Percentiles rank a stretch among this genome's conserved stretches.
Evolutionary conservation across 2,113 vertebrate genomes (phyloP).

Genomic region (Plotosus lineatus): DNA sequence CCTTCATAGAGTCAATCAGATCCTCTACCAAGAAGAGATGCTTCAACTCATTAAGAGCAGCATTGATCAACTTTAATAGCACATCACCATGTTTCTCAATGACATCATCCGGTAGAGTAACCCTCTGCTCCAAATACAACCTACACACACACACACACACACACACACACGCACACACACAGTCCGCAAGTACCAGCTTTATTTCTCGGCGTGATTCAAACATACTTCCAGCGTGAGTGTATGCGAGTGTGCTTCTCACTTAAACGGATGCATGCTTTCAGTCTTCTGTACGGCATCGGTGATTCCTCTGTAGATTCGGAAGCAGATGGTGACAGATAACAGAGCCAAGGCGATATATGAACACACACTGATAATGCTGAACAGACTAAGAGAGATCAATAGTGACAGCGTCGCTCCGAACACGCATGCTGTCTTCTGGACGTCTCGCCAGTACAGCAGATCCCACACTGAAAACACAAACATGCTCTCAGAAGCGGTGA

Average conservation of each 20-base stretch:
- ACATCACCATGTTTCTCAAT: conserved; percentile 84
- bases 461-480: conserved; percentile 72
- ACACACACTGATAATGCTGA: conserved; percentile 84
- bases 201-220: not conserved
- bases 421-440: conserved; percentile 82
- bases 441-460: conserved; percentile 85
- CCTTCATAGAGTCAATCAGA: conserved; percentile 88
- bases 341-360: conserved; percentile 83
- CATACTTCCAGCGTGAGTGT: not conserved
- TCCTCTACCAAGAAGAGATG: conserved; percentile 87
- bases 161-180: not conserved
- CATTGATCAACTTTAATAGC: conserved; percentile 79
- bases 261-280: conserved; percentile 85
- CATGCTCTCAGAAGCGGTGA: not conserved
- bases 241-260: conserved; percentile 71
- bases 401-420: conserved; percentile 82
- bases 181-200: not conserved
- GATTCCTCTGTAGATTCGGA: conserved; percentile 89
- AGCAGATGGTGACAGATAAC: conserved; percentile 86
- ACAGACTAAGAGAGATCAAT: conserved; percentile 84
- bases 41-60: conserved; percentile 78
- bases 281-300: conserved; percentile 88
- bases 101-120: conserved; percentile 81
- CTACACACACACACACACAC: conserved; percentile 57
- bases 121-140: conserved; percentile 82